Evolutionary conservation across 1,140 invertebrate species (phyloP).

Genomic region (Alviniconcha marisindica): DNA sequence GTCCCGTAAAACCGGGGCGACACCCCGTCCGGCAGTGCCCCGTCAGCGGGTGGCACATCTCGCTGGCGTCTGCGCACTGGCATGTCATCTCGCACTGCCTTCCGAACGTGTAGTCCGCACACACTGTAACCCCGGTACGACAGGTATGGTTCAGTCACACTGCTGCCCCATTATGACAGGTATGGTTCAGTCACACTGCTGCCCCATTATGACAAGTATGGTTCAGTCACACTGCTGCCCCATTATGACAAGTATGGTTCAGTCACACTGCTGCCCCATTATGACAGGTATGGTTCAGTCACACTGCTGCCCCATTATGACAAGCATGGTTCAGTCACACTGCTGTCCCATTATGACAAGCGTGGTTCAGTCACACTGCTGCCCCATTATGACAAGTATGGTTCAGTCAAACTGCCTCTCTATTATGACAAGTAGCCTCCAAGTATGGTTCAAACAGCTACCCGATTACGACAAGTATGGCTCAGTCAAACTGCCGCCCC

Average conservation of each 20-base stretch:
- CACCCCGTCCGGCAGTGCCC: conserved; percentile 37
- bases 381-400: neutral
- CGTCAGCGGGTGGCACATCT: conserved; percentile 42
- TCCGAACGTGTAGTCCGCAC: conserved; percentile 38
- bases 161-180: neutral
- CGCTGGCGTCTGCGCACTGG: conserved; percentile 37
- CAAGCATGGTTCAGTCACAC: too few relatives aligned
- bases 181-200: too few relatives aligned
- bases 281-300: neutral
- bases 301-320: neutral
- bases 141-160: neutral
- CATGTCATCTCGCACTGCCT: conserved; percentile 33
- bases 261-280: too few relatives aligned
- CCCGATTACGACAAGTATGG: neutral
- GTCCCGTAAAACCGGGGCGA: conserved; percentile 34
- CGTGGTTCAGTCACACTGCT: neutral
- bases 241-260: too few relatives aligned
- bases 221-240: too few relatives aligned
- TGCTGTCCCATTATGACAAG: too few relatives aligned
- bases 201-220: too few relatives aligned
- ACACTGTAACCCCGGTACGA: conserved; percentile 23
- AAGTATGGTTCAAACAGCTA: too few relatives aligned
- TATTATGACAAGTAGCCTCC: too few relatives aligned
- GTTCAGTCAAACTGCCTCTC: too few relatives aligned
- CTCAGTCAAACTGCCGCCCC: neutral